A percentile compares a stretch with the other conserved stretches of the same genome.
phyloP scores from a whole-genome alignment of 2,113 vertebrate genomes.

The Sterrhoptilus dennistouni region DNA sequence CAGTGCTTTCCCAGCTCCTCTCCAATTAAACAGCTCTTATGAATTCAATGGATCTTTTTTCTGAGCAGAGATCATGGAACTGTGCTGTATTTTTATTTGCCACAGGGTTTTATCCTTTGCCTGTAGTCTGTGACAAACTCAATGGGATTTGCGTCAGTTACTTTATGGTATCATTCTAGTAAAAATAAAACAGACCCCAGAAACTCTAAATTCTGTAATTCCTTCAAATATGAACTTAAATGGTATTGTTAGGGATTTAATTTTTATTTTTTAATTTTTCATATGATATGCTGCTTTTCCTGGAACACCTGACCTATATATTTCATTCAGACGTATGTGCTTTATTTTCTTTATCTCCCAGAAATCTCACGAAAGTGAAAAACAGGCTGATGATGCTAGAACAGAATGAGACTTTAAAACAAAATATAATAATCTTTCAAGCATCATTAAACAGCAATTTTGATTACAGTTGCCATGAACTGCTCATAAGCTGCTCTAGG shows the following conservation, averaged over 20 bases:
- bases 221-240: neutral
- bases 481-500: neutral
- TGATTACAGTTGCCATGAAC: neutral
- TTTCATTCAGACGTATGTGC: neutral
- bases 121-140: neutral
- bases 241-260: neutral
- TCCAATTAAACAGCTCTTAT: neutral
- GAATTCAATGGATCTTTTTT: neutral
- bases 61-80: neutral
- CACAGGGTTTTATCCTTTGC: neutral
- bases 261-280: neutral
- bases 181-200: neutral
- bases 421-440: conserved; percentile 14
- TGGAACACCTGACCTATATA: neutral
- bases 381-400: neutral
- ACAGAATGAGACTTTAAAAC: neutral
- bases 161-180: neutral
- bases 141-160: neutral
- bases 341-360: neutral
- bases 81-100: neutral
- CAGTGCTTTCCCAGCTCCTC: neutral
- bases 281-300: neutral
- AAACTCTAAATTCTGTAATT: neutral
- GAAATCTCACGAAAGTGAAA: neutral
- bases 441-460: neutral